Evolutionary conservation across 2,113 vertebrate species (phyloP), one percentile per base, ranked within the genome.

Genomic region (Brachypodius melanocephalos): DNA sequence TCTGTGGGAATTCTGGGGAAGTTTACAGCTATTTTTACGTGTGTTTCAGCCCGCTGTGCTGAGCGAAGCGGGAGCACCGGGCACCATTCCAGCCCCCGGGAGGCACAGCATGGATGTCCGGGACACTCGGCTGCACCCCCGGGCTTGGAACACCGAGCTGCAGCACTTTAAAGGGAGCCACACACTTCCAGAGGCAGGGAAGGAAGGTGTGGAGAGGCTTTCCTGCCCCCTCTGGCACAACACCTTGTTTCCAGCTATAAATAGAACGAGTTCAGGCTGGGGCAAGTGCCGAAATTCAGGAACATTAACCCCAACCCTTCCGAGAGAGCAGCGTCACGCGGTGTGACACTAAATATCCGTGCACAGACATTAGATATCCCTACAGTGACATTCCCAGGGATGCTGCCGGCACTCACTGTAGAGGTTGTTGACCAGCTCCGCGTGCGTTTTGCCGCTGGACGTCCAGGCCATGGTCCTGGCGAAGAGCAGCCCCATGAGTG

Each of bases 391-490:
- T 42, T 68, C 69, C 78, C 12, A 0, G 1, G 62, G 78, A 5
- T 8, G 78, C 54, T 68, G 7, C 32, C 3, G 12, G 62, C 29
- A 91, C 97, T 97, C 96, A 99, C 99, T 99, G 77, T 97, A 98
- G 14, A 99, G 98, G 59, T 98, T 98, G 95, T 97, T 98, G 94
- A 99, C 87, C 36, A 99, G 98, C 90, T 99, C 98, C 22, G 97
- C 55, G 61, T 99, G 97, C 2, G 98, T 99, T 93, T 98, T 99
- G 14, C 98, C 98, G 57, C 98, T 98, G 46, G 98, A 99, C 14
- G 98, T 98, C 98, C 98, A 99, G 72, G 98, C 98, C 98, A 99
- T 98, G 32, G 98, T 98, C 88, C 98, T 98, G 88, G 98, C 97
- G 25, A 98, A 97, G 91, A 99, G 97, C 93, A 99, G 95, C 90